These are phyloP conservation scores for Chouioia cunea DNA, from an alignment of 2,888 invertebrate genomes.

Conservation along the genomic window DNA sequence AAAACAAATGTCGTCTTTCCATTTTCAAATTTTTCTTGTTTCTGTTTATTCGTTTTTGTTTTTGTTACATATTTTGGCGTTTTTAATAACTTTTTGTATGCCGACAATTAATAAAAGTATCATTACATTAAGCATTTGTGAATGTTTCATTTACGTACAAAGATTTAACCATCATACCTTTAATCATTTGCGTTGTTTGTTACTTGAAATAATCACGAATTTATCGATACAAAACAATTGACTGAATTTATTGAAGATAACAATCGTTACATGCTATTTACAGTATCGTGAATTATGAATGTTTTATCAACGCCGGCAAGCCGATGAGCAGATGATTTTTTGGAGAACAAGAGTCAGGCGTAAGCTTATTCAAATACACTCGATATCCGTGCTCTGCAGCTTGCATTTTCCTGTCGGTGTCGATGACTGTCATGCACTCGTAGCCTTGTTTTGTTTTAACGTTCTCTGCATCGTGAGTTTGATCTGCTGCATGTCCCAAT, in stretches of 20 bases:
- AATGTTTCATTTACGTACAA: no score
- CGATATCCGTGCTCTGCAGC: slow-evolving; percentile 83
- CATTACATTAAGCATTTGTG: no score
- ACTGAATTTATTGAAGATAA: slow-evolving; percentile 8
- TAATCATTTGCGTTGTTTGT: no score
- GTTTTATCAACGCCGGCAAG: slow-evolving; percentile 57
- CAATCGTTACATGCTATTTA: slow-evolving; percentile 23
- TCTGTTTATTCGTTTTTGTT: slow-evolving; percentile 1
- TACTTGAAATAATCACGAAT: no score
- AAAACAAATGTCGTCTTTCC: slow-evolving; percentile 40
- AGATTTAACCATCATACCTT: neutral
- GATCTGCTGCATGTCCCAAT: slow-evolving; percentile 92
- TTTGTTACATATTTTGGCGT: slow-evolving; percentile 3
- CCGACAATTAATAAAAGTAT: no score
- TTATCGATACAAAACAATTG: no score
- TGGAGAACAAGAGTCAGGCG: slow-evolving; percentile 87
- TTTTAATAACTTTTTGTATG: no score
- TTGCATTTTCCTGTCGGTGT: slow-evolving; percentile 84
- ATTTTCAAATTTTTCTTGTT: slow-evolving; percentile 19
- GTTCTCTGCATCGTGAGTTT: slow-evolving; percentile 84
- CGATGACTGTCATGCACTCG: slow-evolving; percentile 89
- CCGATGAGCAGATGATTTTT: slow-evolving; percentile 92
- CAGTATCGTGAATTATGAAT: slow-evolving; percentile 6
- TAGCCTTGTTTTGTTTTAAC: slow-evolving; percentile 82
- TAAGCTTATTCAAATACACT: slow-evolving; percentile 81